Percentiles rank a stretch among this genome's conserved stretches.
Conservation (phyloP, 2,113 vertebrate genomes). For the Datnioides undecimradiatus region DNA sequence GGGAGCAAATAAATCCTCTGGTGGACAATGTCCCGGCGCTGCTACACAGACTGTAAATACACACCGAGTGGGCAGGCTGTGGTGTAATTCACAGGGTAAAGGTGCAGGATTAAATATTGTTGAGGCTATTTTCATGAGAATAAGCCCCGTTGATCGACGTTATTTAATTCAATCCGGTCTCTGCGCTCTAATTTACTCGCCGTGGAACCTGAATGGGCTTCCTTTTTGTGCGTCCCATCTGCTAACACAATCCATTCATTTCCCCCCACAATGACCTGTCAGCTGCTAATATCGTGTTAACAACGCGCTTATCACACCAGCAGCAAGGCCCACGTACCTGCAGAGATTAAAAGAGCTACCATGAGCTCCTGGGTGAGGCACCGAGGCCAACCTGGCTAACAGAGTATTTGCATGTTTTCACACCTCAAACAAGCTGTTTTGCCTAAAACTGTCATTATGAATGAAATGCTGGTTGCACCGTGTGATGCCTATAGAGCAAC, state of each 20-base stretch:
- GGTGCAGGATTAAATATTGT: constrained; percentile 43
- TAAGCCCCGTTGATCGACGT: constrained; percentile 31
- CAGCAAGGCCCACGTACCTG: background rate
- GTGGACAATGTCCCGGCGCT: constrained; percentile 27
- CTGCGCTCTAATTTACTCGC: constrained; percentile 55
- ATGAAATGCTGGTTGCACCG: too few species aligned
- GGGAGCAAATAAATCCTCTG: constrained; percentile 55
- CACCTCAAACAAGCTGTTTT: too few species aligned
- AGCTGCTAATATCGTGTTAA: constrained; percentile 46
- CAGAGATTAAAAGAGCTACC: constrained; percentile 4
- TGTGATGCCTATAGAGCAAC: too few species aligned
- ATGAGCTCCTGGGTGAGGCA: too few species aligned
- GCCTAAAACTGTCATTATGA: too few species aligned
- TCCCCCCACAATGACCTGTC: constrained; percentile 27
- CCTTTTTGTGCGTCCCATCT: constrained; percentile 37
- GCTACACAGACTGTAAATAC: constrained; percentile 56
- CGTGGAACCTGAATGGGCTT: constrained; percentile 41
- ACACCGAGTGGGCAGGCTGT: constrained; percentile 52
- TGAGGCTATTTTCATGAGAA: constrained; percentile 42
- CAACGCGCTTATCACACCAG: constrained; percentile 37
- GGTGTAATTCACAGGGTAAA: constrained; percentile 48
- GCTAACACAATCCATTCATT: constrained; percentile 44
- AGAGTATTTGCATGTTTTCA: background rate
- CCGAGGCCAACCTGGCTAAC: background rate
- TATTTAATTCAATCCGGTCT: constrained; percentile 37